Conservation (phyloP, 2,113 vertebrate species). For the Bujurquina vittata region DNA sequence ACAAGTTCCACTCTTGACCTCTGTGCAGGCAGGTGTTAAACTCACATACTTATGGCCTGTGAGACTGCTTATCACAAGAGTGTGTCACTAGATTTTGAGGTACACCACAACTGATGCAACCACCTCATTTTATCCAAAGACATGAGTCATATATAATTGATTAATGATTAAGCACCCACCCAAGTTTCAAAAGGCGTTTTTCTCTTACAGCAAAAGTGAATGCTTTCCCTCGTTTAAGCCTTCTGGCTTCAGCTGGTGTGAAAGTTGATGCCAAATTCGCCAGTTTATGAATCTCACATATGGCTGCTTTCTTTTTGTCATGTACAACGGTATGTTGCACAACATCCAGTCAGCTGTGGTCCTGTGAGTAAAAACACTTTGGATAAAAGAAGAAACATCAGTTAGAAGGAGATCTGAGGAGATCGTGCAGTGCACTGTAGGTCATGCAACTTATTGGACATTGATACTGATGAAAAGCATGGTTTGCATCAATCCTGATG, state of each 20-base stretch:
- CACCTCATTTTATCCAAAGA: background rate
- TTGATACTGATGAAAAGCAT: background rate
- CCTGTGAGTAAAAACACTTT: slow-evolving; percentile 26
- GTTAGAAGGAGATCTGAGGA: background rate
- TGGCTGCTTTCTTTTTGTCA: slow-evolving; percentile 24
- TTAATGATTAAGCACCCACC: background rate
- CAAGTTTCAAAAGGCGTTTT: background rate
- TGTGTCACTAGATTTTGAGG: background rate
- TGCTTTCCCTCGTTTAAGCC: background rate
- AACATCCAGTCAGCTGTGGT: slow-evolving; percentile 38
- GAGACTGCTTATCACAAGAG: background rate
- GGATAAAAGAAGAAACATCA: slow-evolving; percentile 10
- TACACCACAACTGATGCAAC: background rate
- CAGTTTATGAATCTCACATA: slow-evolving; percentile 25
- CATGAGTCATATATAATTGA: background rate
- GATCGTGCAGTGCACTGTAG: background rate
- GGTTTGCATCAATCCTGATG: background rate
- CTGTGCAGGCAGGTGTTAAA: slow-evolving; percentile 13
- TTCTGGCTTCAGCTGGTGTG: background rate
- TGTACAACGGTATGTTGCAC: slow-evolving; percentile 9
- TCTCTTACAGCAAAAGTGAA: background rate
- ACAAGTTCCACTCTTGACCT: slow-evolving; percentile 3
- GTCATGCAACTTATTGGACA: background rate
- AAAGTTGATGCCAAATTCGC: slow-evolving; percentile 19
- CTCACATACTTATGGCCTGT: background rate